Evolutionary conservation across 2,113 vertebrate species (phyloP), one percentile per base, ranked within the genome.

Genomic region (Alaudala cheleensis): DNA sequence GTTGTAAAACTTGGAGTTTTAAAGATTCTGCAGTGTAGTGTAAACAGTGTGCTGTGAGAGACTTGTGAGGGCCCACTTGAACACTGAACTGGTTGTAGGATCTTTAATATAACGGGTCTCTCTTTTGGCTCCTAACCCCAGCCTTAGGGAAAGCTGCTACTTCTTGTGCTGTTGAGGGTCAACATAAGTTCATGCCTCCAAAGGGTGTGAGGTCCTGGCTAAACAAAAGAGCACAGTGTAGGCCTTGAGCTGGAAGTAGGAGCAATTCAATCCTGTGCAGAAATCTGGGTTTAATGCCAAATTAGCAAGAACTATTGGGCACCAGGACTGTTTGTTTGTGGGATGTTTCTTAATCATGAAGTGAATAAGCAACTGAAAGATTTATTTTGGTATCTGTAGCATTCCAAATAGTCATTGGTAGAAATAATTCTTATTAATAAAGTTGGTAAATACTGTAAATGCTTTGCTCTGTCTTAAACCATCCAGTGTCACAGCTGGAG

Each of bases 191-290:
- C 69, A 64, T 71, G 49, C 28, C 61, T 71, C 50, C 37, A 82
- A 65, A 37, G 60, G 51, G 21, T 60, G 76, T 84, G 88, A 92
- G 91, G 72, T 91, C 56, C 69, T 76, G 28, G 70, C 51, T 79
- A 40, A 86, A 92, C 61, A 91, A 71, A 84, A 86, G 60, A 94
- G 76, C 40, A 66, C 20, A 96, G 88, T 93, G 81, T 74, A 78
- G 73, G 29, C 34, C 53, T 61, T 81, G 60, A 71, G 37, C 49
- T 73, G 70, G 64, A 83, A 92, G 49, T 11, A 20, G 23, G n/a
- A 88, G 45, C 4, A 1, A 26, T 61, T 60, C 23, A 82, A 22
- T 77, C 67, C 60, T 60, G 11, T 80, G 64, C 50, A 83, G 34
- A 83, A 67, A 76, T 85, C 34, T 12, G 19, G 40, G 81, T 33